Conservation (phyloP, 2,113 vertebrate genomes). For the Cavia porcellus region DNA sequence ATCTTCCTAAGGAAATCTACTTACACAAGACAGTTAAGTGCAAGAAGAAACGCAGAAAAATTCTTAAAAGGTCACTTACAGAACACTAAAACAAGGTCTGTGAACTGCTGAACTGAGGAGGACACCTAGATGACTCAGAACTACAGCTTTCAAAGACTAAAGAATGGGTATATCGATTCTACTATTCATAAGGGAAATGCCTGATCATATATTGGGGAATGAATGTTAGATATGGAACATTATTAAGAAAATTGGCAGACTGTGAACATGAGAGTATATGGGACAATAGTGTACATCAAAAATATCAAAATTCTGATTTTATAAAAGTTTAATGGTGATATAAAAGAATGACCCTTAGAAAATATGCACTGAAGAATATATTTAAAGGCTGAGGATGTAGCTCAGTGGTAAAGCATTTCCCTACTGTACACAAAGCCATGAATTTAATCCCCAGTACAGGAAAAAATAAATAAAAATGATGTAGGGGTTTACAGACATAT, state of each 20-base stretch:
- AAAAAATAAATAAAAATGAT: neutral
- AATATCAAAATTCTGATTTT: slow-evolving; percentile 17
- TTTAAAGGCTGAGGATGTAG: neutral
- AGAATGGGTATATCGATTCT: neutral
- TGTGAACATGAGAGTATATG: neutral
- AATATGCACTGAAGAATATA: slow-evolving; percentile 21
- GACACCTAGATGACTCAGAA: neutral
- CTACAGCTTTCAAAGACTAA: slow-evolving; percentile 2
- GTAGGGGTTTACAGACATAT: neutral
- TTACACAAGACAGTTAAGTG: neutral
- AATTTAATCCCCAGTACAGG: neutral
- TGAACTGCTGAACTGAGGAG: neutral
- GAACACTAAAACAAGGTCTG: neutral
- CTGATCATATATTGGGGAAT: neutral
- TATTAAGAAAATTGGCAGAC: neutral
- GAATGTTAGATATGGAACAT: neutral
- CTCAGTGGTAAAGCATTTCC: neutral
- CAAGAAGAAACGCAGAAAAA: neutral
- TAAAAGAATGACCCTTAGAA: slow-evolving; percentile 33
- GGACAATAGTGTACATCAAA: neutral
- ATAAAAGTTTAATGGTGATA: neutral
- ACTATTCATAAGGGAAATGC: neutral
- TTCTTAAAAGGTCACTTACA: neutral
- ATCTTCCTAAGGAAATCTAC: neutral
- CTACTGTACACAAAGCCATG: neutral